Evolutionary conservation across 2,797 vertebrate genomes (phyloP).

Genomic region (Rhinogobio ventralis): DNA sequence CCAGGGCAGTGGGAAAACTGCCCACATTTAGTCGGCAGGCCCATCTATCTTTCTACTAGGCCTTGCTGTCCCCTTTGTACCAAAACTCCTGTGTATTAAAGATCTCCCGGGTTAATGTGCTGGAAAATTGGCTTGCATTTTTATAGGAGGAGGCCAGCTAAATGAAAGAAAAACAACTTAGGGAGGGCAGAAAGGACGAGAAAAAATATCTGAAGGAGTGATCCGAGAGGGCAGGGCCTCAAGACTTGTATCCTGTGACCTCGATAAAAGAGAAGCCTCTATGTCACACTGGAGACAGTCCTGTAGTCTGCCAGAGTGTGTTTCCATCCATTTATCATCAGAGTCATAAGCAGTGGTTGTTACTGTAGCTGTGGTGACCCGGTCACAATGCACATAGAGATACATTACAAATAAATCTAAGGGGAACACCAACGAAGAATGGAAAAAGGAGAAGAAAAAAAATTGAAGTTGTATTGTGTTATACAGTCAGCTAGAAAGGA

Average conservation of each 20-base stretch:
- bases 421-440: conserved; percentile 62
- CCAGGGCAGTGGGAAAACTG: conserved; percentile 98
- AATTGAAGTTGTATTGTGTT: conserved; percentile 1
- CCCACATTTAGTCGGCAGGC: conserved; percentile 92
- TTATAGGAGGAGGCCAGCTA: conserved; percentile 94
- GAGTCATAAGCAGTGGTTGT: conserved; percentile 71
- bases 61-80: conserved; percentile 84
- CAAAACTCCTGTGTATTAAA: conserved; percentile 89
- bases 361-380: conserved; percentile 73
- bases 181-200: conserved; percentile 76
- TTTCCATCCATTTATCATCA: conserved; percentile 89
- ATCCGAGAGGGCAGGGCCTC: conserved; percentile 86
- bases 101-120: conserved; percentile 98
- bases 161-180: conserved; percentile 89
- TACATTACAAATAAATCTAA: conserved; percentile 72
- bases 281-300: conserved; percentile 85
- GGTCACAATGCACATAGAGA: conserved; percentile 70
- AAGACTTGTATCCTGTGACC: conserved; percentile 91
- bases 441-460: conserved; percentile 1
- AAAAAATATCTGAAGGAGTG: conserved; percentile 83
- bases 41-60: conserved; percentile 94
- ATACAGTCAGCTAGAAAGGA: conserved; percentile 12
- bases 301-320: conserved; percentile 82
- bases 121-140: conserved; percentile 99
- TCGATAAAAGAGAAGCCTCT: conserved; percentile 83